Base-by-base conservation (phyloP, 1,140 invertebrate genomes). In the Berghia stephanieae region DNA sequence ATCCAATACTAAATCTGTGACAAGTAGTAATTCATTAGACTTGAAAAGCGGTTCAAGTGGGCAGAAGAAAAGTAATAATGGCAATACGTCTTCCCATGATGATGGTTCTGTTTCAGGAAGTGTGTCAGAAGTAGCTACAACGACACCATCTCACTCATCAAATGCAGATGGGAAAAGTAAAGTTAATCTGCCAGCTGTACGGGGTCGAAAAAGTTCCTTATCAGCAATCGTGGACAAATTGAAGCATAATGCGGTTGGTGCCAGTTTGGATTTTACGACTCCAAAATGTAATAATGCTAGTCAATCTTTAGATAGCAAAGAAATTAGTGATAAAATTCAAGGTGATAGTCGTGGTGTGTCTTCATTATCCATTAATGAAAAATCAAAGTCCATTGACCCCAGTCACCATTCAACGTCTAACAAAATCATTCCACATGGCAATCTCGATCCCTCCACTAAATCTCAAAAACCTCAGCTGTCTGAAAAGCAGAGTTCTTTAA, bases 191-290 rank as follows among this genome's bases (percentile, higher is more conserved):
- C 69, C 78, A 34, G 74, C 73, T 84, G 90, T 92, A 18, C 78
- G 80, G 43, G 80, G 73, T 88, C 91, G 93, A 68, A 96, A 95
- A 87, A 93, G 93, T 57, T 95, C 94, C 0, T 89, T 96, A 3
- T 94, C 93, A 76, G 95, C 95, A 0, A 94, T 97, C 0, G 94
- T 96, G 75, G 95, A 96, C 83, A 96, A 96, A 85, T 86, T 97
- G 13, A 94, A 76, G 38, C 57, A 76, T n/a, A 76, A 76, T 38
- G 72, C 72, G 3, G 72, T 63, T 8, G 74, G 74, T 1, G 27
- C 24, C 27, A 36, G 21, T 5, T 49, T 76, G 10, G 74, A 76
- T n/a, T 3, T 24, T 36, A 21, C 1, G n/a, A 34, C 3, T 2
- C 3, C n/a, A 40, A 3, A 27, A 3, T 5, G 46, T 36, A 34